Conservation (phyloP, 1,140 invertebrate genomes). For the Pentalonia nigronervosa region DNA sequence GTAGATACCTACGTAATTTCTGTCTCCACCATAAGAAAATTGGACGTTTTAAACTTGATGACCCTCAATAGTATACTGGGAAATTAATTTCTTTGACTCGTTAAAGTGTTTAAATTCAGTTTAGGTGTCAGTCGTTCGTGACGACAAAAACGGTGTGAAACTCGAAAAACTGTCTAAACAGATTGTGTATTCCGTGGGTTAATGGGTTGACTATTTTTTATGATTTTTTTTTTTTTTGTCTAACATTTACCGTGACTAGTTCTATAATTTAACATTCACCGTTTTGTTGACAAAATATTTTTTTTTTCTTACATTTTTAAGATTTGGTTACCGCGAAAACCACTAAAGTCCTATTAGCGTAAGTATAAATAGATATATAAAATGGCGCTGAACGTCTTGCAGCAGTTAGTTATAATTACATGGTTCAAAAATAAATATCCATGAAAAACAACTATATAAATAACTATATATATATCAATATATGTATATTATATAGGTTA, state of each 20-base stretch:
- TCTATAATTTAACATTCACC: conserved; percentile 19
- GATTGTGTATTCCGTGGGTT: not conserved
- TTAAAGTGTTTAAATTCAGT: conserved; percentile 43
- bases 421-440: not conserved
- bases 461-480: not conserved
- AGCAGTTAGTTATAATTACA: not conserved
- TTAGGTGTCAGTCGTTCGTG: conserved; percentile 49
- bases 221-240: not conserved
- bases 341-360: not conserved
- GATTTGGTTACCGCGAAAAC: not conserved
- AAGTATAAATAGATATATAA: not conserved
- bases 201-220: conserved; percentile 1
- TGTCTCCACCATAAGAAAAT: not conserved
- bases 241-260: conserved; percentile 40
- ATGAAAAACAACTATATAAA: not conserved
- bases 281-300: conserved; percentile 30
- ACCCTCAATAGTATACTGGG: conserved; percentile 23
- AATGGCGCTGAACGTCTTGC: not conserved
- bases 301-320: not conserved
- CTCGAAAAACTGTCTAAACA: conserved; percentile 42
- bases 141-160: conserved; percentile 51
- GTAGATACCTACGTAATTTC: not conserved
- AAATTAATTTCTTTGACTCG: conserved; percentile 38
- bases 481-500: not conserved
- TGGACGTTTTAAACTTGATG: conserved; percentile 28